phyloP scores from a whole-genome alignment of 2,113 vertebrate genomes.

The Axis porcinus region DNA sequence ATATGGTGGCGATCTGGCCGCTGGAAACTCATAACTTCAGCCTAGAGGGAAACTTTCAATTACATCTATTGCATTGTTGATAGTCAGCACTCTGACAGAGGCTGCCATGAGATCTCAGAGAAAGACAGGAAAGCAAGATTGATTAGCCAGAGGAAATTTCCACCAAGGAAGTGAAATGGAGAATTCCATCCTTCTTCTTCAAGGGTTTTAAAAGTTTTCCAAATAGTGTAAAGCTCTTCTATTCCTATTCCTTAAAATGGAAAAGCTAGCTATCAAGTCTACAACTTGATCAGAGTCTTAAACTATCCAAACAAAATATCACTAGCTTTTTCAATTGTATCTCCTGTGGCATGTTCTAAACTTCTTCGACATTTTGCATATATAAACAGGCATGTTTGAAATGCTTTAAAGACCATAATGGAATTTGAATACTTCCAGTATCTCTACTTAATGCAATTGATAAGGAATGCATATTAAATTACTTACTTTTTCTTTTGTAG shows the following conservation, averaged over 20 bases:
- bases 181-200: background rate
- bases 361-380: background rate
- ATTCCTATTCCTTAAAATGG: background rate
- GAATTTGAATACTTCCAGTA: background rate
- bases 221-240: background rate
- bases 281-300: background rate
- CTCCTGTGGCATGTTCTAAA: background rate
- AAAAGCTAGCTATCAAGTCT: background rate
- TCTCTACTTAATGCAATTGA: background rate
- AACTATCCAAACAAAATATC: background rate
- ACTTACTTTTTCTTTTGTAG: background rate
- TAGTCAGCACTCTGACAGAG: background rate
- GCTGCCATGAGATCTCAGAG: background rate
- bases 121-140: background rate
- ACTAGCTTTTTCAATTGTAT: background rate
- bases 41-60: background rate
- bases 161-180: background rate
- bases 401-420: background rate
- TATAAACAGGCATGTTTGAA: background rate
- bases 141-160: background rate
- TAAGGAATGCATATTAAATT: background rate
- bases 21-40: background rate
- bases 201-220: background rate
- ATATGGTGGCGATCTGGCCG: background rate
- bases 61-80: background rate